Conservation (phyloP, 1,140 invertebrate genomes). For the Saccostrea glomerata region DNA sequence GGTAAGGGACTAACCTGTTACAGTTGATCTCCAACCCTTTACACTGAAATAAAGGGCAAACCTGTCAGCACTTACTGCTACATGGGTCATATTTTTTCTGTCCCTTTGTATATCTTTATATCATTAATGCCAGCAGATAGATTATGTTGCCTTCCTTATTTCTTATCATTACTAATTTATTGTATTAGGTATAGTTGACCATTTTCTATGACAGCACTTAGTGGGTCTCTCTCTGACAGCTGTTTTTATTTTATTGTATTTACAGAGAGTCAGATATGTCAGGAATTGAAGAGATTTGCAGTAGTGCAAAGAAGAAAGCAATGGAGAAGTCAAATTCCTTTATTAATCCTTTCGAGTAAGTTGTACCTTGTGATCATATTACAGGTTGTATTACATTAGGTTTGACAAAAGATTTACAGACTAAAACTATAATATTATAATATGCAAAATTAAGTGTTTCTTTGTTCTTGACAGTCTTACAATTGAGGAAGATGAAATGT, state of each 20-base stretch:
- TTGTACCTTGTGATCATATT: background rate
- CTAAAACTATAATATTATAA: background rate
- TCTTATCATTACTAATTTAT: no score
- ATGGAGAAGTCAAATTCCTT: background rate
- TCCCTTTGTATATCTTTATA: background rate
- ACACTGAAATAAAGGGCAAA: no score
- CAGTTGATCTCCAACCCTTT: no score
- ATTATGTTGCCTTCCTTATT: no score
- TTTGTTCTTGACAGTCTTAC: constrained; percentile 1
- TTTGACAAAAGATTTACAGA: background rate
- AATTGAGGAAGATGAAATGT: background rate
- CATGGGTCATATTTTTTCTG: background rate
- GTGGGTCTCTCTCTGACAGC: background rate
- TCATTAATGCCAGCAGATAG: background rate
- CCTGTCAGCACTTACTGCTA: no score
- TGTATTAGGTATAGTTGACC: background rate
- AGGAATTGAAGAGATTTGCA: background rate
- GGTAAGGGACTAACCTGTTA: no score
- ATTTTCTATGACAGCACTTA: background rate
- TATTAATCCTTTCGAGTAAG: constrained; percentile 19
- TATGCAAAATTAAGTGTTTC: background rate
- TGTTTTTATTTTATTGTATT: background rate
- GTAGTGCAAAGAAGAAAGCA: background rate
- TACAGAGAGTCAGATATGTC: constrained; percentile 13
- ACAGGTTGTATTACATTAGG: background rate